Conservation (phyloP, 1,140 invertebrate species). For the Teleopsis dalmanni region DNA sequence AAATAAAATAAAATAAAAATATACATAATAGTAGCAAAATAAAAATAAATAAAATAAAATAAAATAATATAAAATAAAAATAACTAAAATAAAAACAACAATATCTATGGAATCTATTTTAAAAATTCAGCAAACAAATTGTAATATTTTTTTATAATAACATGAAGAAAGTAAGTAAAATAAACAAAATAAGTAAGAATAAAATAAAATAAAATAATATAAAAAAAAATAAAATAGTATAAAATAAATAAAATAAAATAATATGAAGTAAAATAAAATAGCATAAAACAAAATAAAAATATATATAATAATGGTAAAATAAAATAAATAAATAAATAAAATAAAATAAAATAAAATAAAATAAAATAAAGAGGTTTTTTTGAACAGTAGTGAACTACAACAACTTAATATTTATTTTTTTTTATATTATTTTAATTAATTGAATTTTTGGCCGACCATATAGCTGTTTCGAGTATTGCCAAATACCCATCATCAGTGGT, state of each 20-base stretch:
- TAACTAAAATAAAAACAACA: not conserved
- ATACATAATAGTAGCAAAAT: conserved; percentile 3
- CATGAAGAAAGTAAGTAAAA: not conserved
- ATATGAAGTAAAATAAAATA: not conserved
- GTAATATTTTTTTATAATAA: not conserved
- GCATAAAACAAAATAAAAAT: not conserved
- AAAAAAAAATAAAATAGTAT: not conserved
- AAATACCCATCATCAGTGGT: not conserved
- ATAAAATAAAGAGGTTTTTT: not conserved
- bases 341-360: not conserved
- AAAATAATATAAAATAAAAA: not conserved
- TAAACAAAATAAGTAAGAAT: not conserved
- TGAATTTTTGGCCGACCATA: not conserved
- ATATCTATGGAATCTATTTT: too few relatives aligned
- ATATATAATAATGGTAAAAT: not conserved
- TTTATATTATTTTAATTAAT: not conserved
- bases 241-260: not conserved
- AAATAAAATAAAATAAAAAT: conserved; percentile 4
- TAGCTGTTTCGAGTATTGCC: not conserved
- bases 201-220: not conserved
- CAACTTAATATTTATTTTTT: not conserved
- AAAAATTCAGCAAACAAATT: not conserved
- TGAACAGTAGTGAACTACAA: not conserved
- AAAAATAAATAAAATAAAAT: not conserved
- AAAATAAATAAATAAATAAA: not conserved